Evolutionary conservation across 2,113 vertebrate genomes (phyloP).

Genomic region (Girardinichthys multiradiatus): DNA sequence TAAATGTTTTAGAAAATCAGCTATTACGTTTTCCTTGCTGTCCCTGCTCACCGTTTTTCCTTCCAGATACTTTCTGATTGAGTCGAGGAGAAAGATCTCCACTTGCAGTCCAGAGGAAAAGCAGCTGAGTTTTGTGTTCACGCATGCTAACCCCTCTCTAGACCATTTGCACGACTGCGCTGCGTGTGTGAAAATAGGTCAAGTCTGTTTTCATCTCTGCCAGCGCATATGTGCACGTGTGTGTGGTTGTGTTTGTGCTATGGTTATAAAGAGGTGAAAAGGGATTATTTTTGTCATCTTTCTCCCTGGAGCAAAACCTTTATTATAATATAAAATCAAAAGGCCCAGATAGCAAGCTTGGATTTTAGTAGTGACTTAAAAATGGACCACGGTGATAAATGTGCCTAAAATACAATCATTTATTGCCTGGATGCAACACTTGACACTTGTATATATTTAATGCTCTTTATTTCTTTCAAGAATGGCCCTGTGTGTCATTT

Average conservation of each 20-base stretch:
- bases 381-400: neutral
- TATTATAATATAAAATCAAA: neutral
- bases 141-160: neutral
- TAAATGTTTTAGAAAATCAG: neutral
- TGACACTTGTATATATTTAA: neutral
- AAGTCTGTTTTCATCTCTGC: neutral
- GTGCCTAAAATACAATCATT: neutral
- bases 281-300: neutral
- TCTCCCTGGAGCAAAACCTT: neutral
- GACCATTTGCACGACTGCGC: neutral
- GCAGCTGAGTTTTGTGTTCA: no score
- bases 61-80: neutral
- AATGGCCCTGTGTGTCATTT: no score
- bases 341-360: neutral
- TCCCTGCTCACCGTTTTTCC: neutral
- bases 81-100: no score
- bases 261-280: neutral
- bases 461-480: neutral
- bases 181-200: neutral
- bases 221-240: neutral
- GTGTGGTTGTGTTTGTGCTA: neutral
- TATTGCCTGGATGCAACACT: neutral
- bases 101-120: no score
- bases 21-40: neutral
- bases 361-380: neutral